phyloP scores from a whole-genome alignment of 1,140 invertebrate genomes.

The Melitaea cinxia region DNA sequence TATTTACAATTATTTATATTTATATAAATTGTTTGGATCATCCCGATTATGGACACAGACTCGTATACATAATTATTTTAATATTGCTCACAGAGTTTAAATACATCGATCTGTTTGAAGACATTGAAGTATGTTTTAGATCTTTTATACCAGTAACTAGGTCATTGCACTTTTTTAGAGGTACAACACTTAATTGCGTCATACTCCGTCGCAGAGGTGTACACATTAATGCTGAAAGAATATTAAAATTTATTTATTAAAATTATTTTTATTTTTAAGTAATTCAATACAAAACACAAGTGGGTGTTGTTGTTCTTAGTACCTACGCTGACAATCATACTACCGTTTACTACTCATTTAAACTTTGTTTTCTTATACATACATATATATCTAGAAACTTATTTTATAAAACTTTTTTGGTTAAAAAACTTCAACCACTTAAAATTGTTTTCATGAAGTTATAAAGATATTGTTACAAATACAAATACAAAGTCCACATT shows the following conservation, averaged over 20 bases:
- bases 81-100: neutral
- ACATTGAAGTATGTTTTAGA: neutral
- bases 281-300: neutral
- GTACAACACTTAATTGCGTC: neutral
- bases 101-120: neutral
- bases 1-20: too few relatives aligned
- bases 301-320: conserved; percentile 6
- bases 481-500: too few relatives aligned
- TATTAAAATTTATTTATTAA: neutral
- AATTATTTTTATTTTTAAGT: too few relatives aligned
- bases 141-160: neutral
- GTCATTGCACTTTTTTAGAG: neutral
- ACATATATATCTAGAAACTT: too few relatives aligned
- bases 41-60: too few relatives aligned
- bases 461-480: too few relatives aligned
- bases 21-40: too few relatives aligned
- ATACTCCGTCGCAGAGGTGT: neutral
- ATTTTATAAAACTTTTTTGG: too few relatives aligned
- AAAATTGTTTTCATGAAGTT: too few relatives aligned
- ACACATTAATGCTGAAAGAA: neutral
- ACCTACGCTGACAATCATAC: neutral
- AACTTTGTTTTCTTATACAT: too few relatives aligned
- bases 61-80: too few relatives aligned
- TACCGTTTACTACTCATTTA: neutral
- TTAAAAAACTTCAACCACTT: too few relatives aligned